Conservation (phyloP, 2,113 vertebrate species). For the Peromyscus polionotus region DNA sequence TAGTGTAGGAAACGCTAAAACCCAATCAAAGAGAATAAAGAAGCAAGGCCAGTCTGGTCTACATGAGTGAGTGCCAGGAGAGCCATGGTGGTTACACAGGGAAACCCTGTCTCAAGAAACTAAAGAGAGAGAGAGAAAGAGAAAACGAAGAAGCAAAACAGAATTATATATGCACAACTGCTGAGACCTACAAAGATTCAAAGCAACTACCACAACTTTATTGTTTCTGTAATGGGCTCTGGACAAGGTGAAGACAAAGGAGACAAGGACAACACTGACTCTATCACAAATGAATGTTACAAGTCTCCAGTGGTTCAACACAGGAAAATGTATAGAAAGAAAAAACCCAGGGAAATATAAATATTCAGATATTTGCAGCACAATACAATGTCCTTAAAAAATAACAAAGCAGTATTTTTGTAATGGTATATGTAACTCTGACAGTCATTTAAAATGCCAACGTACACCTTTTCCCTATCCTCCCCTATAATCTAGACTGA, state of each 20-base stretch:
- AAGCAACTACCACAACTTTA: conserved; percentile 87
- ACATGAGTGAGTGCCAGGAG: neutral
- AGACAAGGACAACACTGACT: conserved; percentile 85
- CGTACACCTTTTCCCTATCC: conserved; percentile 47
- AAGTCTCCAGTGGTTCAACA: conserved; percentile 88
- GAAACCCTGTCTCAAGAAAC: neutral
- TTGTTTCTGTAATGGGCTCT: conserved; percentile 86
- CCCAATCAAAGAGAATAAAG: conserved; percentile 35
- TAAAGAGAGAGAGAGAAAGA: neutral
- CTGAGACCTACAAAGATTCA: conserved; percentile 78
- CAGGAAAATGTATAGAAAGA: conserved; percentile 79
- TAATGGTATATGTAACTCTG: conserved; percentile 80
- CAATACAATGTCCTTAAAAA: conserved; percentile 74
- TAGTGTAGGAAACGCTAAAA: conserved; percentile 53
- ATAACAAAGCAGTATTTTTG: neutral
- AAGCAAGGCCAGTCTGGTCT: neutral
- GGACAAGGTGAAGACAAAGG: conserved; percentile 80
- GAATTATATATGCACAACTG: conserved; percentile 62
- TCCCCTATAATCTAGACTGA: conserved; percentile 74
- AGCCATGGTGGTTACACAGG: neutral
- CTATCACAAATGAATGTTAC: conserved; percentile 85
- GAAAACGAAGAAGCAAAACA: conserved; percentile 37
- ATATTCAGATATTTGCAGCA: conserved; percentile 81
- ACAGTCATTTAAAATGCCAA: conserved; percentile 75
- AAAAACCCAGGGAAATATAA: conserved; percentile 84